Base-by-base conservation (phyloP, 2,113 vertebrate genomes). In the Chaetorhynchus papuensis region DNA sequence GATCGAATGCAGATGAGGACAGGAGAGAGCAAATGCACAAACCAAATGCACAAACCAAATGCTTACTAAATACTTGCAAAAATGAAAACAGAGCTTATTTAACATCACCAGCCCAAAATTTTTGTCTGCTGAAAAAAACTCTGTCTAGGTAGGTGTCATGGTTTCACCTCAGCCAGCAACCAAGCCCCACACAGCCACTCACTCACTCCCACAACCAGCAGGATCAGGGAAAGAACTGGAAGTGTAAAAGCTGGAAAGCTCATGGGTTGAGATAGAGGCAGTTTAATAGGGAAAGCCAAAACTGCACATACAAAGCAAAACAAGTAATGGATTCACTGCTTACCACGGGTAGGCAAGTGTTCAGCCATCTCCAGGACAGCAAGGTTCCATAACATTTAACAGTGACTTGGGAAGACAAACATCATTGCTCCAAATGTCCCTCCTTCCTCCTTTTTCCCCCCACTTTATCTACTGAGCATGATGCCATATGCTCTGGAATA, bases 341-440 rank as follows among this genome's bases (percentile, higher is more conserved):
- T 27, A 35, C 35, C 22, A 19, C 3, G 4, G 35, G 7, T 8
- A 35, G 54, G 26, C n/a, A 49, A 17, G 18, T 35, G 14, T 42
- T 54, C 79, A 69, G 54, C n/a, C 47, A 61, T 10, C 39, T 35
- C 61, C n/a, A 49, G 63, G 47, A 49, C 14, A 61, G 41, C 7
- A 47, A n/a, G n/a, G 31, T 6, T 35, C 47, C 18, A 9, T 10
- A n/a, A 33, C 26, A 54, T 15, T 27, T 54, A 54, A 61, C 10
- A 27, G 21, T 22, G n/a, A 61, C 30, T 37, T 54, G 35, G 30
- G 45, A 69, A 69, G 47, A 61, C 21, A 69, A 89, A 47, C 4
- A 22, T 8, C 30, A 47, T n/a, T 0, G 0, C 10, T 76, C 21
- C 30, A 54, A 54, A 54, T 7, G 8, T 49, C 30, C 18, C 10